Base-by-base conservation (phyloP, 2,797 vertebrate species). In the Pogonophryne albipinna region DNA sequence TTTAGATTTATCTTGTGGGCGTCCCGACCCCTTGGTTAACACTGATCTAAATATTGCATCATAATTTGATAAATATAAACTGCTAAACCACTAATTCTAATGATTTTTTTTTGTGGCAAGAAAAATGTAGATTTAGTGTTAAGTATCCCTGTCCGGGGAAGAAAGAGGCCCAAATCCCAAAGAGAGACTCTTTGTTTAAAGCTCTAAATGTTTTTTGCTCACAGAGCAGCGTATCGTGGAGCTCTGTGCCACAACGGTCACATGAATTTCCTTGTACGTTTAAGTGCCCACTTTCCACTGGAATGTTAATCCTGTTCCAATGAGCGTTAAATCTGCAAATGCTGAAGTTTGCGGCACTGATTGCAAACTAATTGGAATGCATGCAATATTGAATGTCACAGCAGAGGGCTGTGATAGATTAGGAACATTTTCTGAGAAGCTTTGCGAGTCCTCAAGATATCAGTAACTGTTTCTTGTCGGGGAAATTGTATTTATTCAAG, bases 271-370 rank as follows among this genome's bases (percentile, higher is more conserved):
- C 56, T 34, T 51, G 8, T 71, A 76, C 47, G 44, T 67, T 69
- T 67, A 63, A 76, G 63, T 74, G 47, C 67, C 66, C 44, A n/a
- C 52, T 52, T 53, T 52, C 42, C 57, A 20, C 47, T 60, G 73
- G 49, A 79, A 71, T 74, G 74, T 67, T 82, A 82, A 85, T 85
- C 79, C 72, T 14, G 31, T 53, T 46, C 47, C 66, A 71, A 45
- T 64, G 53, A 71, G 58, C 13, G 66, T 61, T 67, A 71, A 71
- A 45, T 68, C 66, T 64, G 51, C 42, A 20, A 73, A 63, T 34
- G 56, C 76, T 85, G 19, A 65, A 20, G 65, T 74, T 52, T 80
- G 66, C 53, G 66, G 27, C 19, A 16, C 44, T 70, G 38, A 76
- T 80, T 74, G 58, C 13, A 57, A 75, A 78, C 52, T 69, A 76